Conservation (phyloP, 2,888 invertebrate genomes). For the Cistogaster globosa region DNA sequence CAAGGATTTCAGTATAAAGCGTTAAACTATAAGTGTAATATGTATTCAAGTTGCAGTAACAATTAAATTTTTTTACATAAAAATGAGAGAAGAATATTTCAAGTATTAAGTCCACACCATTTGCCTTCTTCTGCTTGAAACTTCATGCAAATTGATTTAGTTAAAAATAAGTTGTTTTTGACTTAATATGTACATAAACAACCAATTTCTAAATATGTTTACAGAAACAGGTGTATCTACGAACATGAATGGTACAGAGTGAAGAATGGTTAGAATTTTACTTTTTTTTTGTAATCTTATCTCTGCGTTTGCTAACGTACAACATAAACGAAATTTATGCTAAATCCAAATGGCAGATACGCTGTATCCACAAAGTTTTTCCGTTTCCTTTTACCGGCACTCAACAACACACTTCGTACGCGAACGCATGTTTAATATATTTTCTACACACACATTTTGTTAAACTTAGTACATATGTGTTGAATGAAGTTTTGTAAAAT, state of each 20-base stretch:
- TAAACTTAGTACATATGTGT: not conserved
- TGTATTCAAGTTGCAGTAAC: conserved; percentile 16
- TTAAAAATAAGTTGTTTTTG: conserved; percentile 1
- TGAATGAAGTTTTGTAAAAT: conserved; percentile 3
- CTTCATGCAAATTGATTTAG: not conserved
- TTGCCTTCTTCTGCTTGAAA: not conserved
- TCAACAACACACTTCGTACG: conserved; percentile 17
- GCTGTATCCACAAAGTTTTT: conserved; percentile 40
- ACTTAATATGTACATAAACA: conserved; percentile 32
- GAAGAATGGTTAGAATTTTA: not conserved
- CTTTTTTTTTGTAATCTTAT: not conserved
- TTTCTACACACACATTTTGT: conserved; percentile 11
- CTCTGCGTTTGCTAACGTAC: conserved; percentile 8
- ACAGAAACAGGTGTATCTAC: not conserved
- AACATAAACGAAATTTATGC: conserved; percentile 47
- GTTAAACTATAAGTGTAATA: conserved; percentile 23
- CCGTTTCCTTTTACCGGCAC: conserved; percentile 27
- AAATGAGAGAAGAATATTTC: not conserved
- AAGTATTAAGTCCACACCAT: not conserved
- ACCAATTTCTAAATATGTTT: conserved; percentile 2
- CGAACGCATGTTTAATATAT: not conserved
- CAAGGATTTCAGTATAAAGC: conserved; percentile 12
- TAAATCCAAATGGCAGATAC: conserved; percentile 45
- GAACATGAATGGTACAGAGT: not conserved
- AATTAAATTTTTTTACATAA: not conserved